Base-by-base conservation (phyloP, 92 coral and sea anemone species). In the Zoanthus sociatus region DNA sequence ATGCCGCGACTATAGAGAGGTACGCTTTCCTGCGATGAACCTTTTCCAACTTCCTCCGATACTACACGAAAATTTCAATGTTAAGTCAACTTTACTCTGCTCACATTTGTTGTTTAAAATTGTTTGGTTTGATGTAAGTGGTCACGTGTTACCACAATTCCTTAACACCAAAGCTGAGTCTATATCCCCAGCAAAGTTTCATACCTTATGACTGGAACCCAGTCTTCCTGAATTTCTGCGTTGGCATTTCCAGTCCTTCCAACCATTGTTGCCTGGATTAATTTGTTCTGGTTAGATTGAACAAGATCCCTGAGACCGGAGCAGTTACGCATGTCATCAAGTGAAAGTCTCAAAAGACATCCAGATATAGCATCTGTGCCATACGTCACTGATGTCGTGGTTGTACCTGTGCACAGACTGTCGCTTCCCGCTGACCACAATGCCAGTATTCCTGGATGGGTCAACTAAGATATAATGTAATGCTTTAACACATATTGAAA, bases 291-390 rank as follows among this genome's bases (percentile, higher is more conserved):
- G 90, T 91, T 90, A 77, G 91, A 83, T 69, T 78, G 70, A 37
- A 97, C 95, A 46, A 92, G 73, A 37, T 93, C 92, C 51, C 94
- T 85, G 54, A 97, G 87, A 76, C 77, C 77, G 53, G 97, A 79
- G 56, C 99, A 97, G 94, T 97, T 97, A 85, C 90, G 89, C 88
- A 97, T 87, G 91, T 97, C 99, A 73, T 94, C 92, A 9, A 95
- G 86, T 18, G 93, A 73, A 8, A 97, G 93, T 64, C 89, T 88
- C 20, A 97, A 48, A 42, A 91, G 58, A 87, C 99, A 97, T 2
- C 99, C 99, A 13, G 95, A 87, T 56, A 92, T 69, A 17, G 94
- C n/a, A 74, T 94, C 87, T 51, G 87, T 78, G 31, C 99, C 99
- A 86, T 84, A 97, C 3, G 88, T 89, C 18, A 97, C 92, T 53